Evolutionary conservation across 2,113 vertebrate species (phyloP).

Genomic region (Rhinogobius similis): DNA sequence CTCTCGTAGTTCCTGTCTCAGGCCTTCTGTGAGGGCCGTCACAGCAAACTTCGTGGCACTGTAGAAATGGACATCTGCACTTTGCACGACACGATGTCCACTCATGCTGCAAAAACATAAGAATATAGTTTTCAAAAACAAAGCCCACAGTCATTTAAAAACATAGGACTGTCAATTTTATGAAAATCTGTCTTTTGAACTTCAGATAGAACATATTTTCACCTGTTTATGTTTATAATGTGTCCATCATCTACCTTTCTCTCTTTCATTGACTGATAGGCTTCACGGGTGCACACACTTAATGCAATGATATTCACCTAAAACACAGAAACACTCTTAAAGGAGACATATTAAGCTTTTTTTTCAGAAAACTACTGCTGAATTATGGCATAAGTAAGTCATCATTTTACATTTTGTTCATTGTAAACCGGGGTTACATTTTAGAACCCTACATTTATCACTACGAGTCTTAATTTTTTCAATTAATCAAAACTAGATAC

Average conservation of each 20-base stretch:
- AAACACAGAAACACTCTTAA: neutral
- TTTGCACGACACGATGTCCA: slow-evolving; percentile 78
- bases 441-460: too few species aligned
- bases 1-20: slow-evolving; percentile 86
- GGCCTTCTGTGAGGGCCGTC: slow-evolving; percentile 85
- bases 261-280: slow-evolving; percentile 91
- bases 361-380: too few species aligned
- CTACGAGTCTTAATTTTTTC: too few species aligned
- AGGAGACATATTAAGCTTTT: too few species aligned
- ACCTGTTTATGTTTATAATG: slow-evolving; percentile 92
- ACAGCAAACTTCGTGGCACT: slow-evolving; percentile 86
- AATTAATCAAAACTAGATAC: too few species aligned
- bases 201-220: neutral
- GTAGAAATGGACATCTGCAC: slow-evolving; percentile 82
- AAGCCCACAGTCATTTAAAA: neutral
- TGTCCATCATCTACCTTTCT: slow-evolving; percentile 87
- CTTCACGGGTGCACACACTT: slow-evolving; percentile 86
- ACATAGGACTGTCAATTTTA: neutral
- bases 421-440: too few species aligned
- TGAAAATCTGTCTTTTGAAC: neutral
- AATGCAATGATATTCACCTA: slow-evolving; percentile 87
- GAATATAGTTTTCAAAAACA: neutral
- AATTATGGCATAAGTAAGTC: too few species aligned
- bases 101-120: slow-evolving; percentile 78
- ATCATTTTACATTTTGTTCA: too few species aligned